Percentiles rank a stretch among this genome's conserved stretches.
These are phyloP conservation scores for Notechis scutatus DNA, from an alignment of 2,113 vertebrate genomes.

Conservation along the genomic window DNA sequence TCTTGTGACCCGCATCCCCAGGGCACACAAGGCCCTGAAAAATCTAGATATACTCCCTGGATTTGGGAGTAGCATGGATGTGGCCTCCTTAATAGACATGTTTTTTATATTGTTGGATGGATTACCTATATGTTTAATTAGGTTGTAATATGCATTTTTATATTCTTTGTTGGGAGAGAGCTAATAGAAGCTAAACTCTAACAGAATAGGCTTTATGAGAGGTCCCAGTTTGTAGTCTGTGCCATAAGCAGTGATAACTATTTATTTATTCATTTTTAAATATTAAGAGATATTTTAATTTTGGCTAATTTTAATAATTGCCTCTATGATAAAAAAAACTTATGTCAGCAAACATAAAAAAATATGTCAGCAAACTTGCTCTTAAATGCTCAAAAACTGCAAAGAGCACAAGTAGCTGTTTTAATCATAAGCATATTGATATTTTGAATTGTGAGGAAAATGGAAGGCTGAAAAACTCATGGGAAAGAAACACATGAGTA, in stretches of 20 bases:
- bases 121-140: background rate
- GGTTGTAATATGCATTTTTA: background rate
- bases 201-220: background rate
- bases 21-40: background rate
- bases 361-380: background rate
- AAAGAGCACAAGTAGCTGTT: slow-evolving; percentile 19
- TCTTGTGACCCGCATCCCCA: background rate
- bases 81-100: background rate
- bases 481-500: slow-evolving; percentile 28
- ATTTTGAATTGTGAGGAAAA: slow-evolving; percentile 9
- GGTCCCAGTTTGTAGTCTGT: background rate
- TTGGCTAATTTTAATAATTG: slow-evolving; percentile 11
- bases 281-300: background rate
- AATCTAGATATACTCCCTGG: background rate
- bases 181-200: background rate
- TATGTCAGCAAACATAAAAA: no score
- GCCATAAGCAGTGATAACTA: background rate
- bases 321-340: background rate
- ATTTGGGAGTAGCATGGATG: background rate
- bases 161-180: background rate
- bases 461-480: slow-evolving; percentile 35
- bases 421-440: slow-evolving; percentile 24
- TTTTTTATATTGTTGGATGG: background rate
- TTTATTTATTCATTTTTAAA: background rate
- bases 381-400: slow-evolving; percentile 33